phyloP scores from a whole-genome alignment of 2,113 vertebrate species.

The Clarias gariepinus region DNA sequence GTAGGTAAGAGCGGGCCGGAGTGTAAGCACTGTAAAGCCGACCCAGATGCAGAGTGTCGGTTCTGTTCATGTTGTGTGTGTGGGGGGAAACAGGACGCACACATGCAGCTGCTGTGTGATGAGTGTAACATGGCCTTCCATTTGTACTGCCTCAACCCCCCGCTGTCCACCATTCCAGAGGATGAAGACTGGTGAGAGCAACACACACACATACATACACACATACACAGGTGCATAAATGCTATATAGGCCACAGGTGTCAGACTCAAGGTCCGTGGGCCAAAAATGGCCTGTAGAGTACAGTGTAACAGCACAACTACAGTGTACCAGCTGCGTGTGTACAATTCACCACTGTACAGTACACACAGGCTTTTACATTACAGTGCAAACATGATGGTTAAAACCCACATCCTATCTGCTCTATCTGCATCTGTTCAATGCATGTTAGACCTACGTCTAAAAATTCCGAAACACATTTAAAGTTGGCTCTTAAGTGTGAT shows the following conservation, averaged over 20 bases:
- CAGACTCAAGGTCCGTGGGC: neutral
- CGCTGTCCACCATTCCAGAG: slow-evolving; percentile 91
- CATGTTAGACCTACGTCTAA: neutral
- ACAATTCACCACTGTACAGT: neutral
- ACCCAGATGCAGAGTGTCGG: slow-evolving; percentile 89
- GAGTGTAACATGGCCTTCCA: slow-evolving; percentile 99
- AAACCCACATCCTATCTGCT: neutral
- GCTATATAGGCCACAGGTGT: neutral
- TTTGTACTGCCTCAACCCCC: slow-evolving; percentile 96
- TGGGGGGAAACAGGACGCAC: slow-evolving; percentile 94
- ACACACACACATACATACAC: neutral
- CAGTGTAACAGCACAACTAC: neutral
- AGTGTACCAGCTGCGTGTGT: too few species aligned
- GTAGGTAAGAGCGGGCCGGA: slow-evolving; percentile 95
- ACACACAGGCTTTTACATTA: neutral
- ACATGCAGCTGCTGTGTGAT: slow-evolving; percentile 96
- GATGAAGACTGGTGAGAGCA: slow-evolving; percentile 94
- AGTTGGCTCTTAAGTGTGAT: neutral
- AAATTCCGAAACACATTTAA: neutral
- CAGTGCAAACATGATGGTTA: neutral
- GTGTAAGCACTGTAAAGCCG: slow-evolving; percentile 95
- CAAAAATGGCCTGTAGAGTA: too few species aligned
- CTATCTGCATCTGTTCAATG: neutral
- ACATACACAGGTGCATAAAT: neutral
- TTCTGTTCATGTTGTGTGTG: slow-evolving; percentile 96